phyloP scores from a whole-genome alignment of 2,113 vertebrate species.

The Arizona elegans region DNA sequence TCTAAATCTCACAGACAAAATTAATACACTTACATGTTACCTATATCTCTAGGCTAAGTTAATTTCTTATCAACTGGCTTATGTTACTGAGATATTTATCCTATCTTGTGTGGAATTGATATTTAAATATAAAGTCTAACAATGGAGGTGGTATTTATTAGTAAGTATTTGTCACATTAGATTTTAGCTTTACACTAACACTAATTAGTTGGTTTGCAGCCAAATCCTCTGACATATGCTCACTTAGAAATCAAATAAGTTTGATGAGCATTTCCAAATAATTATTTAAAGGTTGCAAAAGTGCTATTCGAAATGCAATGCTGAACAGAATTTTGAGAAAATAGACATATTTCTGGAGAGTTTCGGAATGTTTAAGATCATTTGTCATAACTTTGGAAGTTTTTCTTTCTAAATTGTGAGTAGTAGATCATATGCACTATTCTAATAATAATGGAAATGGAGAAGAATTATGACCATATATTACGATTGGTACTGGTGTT shows the following conservation, averaged over 20 bases:
- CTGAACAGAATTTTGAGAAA: neutral
- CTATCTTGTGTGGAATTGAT: neutral
- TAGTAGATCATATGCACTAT: neutral
- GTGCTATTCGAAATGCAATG: neutral
- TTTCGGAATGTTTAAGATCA: neutral
- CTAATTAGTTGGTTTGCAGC: neutral
- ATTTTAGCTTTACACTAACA: neutral
- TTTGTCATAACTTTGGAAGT: neutral
- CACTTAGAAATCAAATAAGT: neutral
- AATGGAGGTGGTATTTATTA: neutral
- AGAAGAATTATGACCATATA: neutral
- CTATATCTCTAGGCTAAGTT: neutral
- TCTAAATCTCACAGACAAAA: neutral
- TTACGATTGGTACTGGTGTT: neutral
- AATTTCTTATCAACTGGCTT: neutral
- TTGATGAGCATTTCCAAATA: neutral
- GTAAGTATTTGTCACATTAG: neutral
- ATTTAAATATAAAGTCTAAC: neutral
- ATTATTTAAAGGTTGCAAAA: neutral
- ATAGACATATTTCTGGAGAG: neutral
- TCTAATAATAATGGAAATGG: neutral
- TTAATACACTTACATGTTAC: neutral
- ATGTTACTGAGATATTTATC: neutral
- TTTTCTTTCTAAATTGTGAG: neutral
- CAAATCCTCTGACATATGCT: neutral